Evolutionary conservation across 2,797 vertebrate species (phyloP).

Genomic region (Rhinichthys osculus): DNA sequence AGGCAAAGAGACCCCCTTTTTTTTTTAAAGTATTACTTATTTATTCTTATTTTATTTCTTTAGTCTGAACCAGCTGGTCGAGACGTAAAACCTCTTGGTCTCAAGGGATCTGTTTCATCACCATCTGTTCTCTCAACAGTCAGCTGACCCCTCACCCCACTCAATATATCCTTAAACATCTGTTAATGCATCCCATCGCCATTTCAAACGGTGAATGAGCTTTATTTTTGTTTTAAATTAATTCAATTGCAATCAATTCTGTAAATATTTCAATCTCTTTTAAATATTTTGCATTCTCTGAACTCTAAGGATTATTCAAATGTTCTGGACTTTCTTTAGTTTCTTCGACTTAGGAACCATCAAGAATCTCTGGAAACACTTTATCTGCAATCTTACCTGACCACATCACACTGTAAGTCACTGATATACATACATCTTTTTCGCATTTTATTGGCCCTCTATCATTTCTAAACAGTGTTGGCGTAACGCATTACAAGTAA

Average conservation of each 20-base stretch:
- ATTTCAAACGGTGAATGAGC: not conserved
- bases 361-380: not conserved
- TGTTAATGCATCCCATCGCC: not conserved
- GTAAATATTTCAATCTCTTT: not conserved
- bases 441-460: not conserved
- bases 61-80: slow-evolving; percentile 54
- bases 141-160: slow-evolving; percentile 65
- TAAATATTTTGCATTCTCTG: not conserved
- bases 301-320: not conserved
- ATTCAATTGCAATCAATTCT: not conserved
- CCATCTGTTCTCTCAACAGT: slow-evolving; percentile 68
- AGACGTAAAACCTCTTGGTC: slow-evolving; percentile 44
- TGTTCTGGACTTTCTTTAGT: not conserved
- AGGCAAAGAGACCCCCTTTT: not conserved
- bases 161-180: not conserved
- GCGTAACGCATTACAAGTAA: too few species aligned
- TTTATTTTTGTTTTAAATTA: not conserved
- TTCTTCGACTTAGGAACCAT: not conserved
- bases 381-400: not conserved
- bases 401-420: not conserved
- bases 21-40: not conserved
- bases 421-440: not conserved
- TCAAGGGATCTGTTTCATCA: slow-evolving; percentile 65
- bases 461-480: too few species aligned
- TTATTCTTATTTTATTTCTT: not conserved